phyloP scores from a whole-genome alignment of 2,113 vertebrate species.

The Neogale vison region DNA sequence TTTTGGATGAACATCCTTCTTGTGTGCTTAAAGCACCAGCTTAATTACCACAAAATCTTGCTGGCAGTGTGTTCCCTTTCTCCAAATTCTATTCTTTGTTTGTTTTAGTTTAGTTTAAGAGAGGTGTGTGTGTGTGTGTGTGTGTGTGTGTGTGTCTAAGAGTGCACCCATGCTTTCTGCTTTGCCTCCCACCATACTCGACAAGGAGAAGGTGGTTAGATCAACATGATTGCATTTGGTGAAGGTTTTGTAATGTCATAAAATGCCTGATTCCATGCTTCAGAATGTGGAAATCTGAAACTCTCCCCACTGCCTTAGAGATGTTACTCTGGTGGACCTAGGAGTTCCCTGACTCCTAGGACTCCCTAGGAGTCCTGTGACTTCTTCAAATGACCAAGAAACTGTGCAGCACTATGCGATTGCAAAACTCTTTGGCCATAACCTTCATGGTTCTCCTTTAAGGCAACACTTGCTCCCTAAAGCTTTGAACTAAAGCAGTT shows the following conservation, averaged over 20 bases:
- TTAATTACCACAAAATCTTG: neutral
- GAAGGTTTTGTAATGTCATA: neutral
- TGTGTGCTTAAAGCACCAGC: neutral
- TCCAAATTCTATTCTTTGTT: neutral
- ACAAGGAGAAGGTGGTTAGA: neutral
- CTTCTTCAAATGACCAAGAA: conserved; percentile 41
- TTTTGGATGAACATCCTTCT: conserved; percentile 17
- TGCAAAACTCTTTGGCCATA: neutral
- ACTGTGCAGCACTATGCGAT: neutral
- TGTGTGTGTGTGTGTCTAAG: neutral
- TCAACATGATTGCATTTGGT: neutral
- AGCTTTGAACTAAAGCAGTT: neutral
- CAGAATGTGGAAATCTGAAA: neutral
- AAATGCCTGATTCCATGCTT: neutral
- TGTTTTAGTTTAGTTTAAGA: neutral
- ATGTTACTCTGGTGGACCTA: neutral
- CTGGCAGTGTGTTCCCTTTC: neutral
- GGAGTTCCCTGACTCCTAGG: neutral
- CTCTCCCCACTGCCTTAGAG: neutral
- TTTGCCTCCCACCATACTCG: neutral
- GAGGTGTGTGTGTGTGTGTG: neutral
- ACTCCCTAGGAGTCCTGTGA: neutral
- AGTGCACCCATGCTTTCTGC: neutral
- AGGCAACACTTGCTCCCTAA: neutral
- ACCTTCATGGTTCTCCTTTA: neutral